A percentile compares a stretch with the other conserved stretches of the same genome.
phyloP scores from a whole-genome alignment of 1,140 invertebrate species.

The Lamellibrachia luymesi region DNA sequence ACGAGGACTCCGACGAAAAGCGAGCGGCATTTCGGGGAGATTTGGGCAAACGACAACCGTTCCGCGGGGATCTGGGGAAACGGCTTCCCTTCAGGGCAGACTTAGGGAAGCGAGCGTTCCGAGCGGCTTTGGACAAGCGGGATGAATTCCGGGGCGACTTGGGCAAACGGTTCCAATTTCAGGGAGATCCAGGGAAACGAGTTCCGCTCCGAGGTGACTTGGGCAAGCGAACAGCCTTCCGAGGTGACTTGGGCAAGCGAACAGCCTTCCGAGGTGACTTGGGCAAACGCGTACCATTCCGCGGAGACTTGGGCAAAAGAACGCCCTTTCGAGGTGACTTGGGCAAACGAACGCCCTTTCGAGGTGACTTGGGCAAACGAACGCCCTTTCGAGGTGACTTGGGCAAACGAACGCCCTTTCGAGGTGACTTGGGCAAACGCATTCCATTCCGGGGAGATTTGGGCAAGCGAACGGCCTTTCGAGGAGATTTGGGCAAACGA shows the following conservation, averaged over 20 bases:
- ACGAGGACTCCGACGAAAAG: not conserved
- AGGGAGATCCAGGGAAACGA: slow-evolving; percentile 6
- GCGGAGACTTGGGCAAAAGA: not conserved
- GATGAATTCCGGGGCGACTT: not conserved
- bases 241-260: not conserved
- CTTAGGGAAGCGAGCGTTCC: not conserved
- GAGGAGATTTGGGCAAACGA: not conserved
- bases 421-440: not conserved
- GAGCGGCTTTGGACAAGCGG: not conserved
- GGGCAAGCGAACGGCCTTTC: not conserved
- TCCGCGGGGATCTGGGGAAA: not conserved
- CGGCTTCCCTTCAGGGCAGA: not conserved
- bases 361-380: not conserved
- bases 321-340: not conserved
- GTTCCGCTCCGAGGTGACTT: not conserved
- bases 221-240: not conserved
- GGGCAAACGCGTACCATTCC: not conserved
- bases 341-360: not conserved
- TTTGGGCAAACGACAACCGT: not conserved
- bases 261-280: not conserved
- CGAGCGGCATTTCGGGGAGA: slow-evolving; percentile 11
- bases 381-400: not conserved
- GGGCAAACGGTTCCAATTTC: not conserved
- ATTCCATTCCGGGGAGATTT: not conserved
- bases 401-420: not conserved